Evolutionary conservation across 2,113 vertebrate genomes (phyloP).

Genomic region (Dryoscopus gambensis): DNA sequence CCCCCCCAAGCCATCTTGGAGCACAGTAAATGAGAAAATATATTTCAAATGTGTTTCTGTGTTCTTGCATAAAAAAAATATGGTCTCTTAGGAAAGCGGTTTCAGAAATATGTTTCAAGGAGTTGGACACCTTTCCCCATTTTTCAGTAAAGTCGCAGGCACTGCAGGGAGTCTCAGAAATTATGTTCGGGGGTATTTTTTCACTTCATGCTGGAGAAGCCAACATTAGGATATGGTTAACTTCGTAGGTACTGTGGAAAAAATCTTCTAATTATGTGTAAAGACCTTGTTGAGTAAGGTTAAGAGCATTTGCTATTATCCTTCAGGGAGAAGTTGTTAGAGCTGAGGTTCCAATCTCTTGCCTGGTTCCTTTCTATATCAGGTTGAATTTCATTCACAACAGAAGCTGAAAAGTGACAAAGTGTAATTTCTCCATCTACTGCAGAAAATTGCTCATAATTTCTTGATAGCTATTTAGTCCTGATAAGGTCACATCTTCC

Average conservation of each 20-base stretch:
- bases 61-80: background rate
- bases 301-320: background rate
- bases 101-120: background rate
- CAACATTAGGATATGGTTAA: background rate
- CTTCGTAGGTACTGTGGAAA: background rate
- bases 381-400: background rate
- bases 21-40: background rate
- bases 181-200: background rate
- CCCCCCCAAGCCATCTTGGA: background rate
- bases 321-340: background rate
- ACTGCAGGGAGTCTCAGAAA: background rate
- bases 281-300: background rate
- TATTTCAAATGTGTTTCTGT: background rate
- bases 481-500: background rate
- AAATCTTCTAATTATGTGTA: background rate
- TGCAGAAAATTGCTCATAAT: background rate
- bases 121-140: background rate
- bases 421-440: background rate
- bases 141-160: background rate
- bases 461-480: background rate
- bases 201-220: background rate
- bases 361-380: background rate
- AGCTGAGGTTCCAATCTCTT: background rate
- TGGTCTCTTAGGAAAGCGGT: background rate
- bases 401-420: background rate